These are phyloP conservation scores for Muscina levida DNA, from an alignment of 2,888 invertebrate genomes.

Conservation along the genomic window DNA sequence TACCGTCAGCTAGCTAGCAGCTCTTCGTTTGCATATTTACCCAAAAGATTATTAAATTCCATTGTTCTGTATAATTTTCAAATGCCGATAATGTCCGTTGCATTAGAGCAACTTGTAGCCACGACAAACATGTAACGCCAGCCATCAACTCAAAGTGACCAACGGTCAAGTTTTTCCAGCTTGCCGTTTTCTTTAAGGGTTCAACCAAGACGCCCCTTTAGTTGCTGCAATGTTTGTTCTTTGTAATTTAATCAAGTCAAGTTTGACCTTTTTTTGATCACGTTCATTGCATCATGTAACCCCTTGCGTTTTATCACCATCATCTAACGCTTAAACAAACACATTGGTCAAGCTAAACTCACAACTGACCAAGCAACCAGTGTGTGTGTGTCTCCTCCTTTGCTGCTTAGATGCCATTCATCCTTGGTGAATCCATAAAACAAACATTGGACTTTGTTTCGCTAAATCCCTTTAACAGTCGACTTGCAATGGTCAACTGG, in stretches of 20 bases:
- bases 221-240: slow-evolving; percentile 56
- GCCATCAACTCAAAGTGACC: slow-evolving; percentile 61
- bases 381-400: slow-evolving; percentile 45
- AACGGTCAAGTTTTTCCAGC: slow-evolving; percentile 62
- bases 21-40: slow-evolving; percentile 59
- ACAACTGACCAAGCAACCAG: not conserved
- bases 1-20: slow-evolving; percentile 5
- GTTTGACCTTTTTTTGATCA: slow-evolving; percentile 65
- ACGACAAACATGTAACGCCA: too few species aligned
- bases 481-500: slow-evolving; percentile 60
- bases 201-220: too few species aligned
- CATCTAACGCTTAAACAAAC: slow-evolving; percentile 53
- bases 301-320: slow-evolving; percentile 40
- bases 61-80: slow-evolving; percentile 60
- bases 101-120: not conserved
- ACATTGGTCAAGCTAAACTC: slow-evolving; percentile 36
- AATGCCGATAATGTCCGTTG: slow-evolving; percentile 60
- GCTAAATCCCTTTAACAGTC: slow-evolving; percentile 58
- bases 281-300: slow-evolving; percentile 44
- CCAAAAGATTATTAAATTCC: slow-evolving; percentile 61
- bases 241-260: slow-evolving; percentile 63
- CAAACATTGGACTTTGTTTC: slow-evolving; percentile 54
- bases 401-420: slow-evolving; percentile 44
- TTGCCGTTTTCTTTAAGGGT: slow-evolving; percentile 13
- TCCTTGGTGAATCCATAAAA: slow-evolving; percentile 28